These are phyloP conservation scores for Corynorhinus townsendii DNA, from an alignment of 2,113 vertebrate species.

Conservation along the genomic window DNA sequence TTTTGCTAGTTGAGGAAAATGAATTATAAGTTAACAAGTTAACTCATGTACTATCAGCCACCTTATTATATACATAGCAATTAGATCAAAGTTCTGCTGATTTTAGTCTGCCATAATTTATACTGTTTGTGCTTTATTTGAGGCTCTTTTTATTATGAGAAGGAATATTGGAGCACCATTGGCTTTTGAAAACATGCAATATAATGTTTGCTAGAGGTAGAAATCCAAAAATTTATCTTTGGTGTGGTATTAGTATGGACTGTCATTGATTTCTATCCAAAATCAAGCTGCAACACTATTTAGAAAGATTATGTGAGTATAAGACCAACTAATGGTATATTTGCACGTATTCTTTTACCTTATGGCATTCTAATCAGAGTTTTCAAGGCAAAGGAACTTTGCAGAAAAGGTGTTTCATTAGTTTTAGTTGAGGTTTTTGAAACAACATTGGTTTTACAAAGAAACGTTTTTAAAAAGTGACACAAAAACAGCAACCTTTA, in stretches of 20 bases:
- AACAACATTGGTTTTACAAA: not conserved
- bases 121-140: not conserved
- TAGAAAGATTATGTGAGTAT: not conserved
- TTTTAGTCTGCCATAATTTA: not conserved
- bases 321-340: not conserved
- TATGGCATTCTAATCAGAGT: not conserved
- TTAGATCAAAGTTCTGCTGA: not conserved
- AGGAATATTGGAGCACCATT: not conserved
- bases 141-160: not conserved
- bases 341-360: not conserved
- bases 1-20: not conserved
- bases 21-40: not conserved
- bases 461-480: not conserved
- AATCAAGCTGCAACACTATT: not conserved
- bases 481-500: not conserved
- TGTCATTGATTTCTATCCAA: not conserved
- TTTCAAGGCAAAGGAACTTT: not conserved
- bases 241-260: not conserved
- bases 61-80: not conserved
- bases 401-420: not conserved
- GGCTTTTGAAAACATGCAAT: not conserved
- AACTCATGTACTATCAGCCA: not conserved
- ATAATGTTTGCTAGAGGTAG: not conserved
- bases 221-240: not conserved
- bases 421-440: not conserved